A percentile compares a stretch with the other conserved stretches of the same genome.
Conservation (phyloP, 2,797 vertebrate genomes). For the Sebastes taczanowskii region DNA sequence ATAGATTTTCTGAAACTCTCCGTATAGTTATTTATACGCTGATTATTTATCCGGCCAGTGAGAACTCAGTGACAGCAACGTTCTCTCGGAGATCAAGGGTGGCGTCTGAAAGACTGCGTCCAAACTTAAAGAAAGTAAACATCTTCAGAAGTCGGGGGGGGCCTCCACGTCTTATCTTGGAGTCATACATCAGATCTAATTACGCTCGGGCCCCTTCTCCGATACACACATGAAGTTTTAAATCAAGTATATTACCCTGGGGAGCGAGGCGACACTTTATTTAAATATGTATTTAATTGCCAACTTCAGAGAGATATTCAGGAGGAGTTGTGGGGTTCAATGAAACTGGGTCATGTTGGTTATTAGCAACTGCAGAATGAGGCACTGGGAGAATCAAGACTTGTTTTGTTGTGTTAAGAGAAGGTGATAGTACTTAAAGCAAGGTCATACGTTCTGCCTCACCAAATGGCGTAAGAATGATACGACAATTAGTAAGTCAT, state of each 20-base stretch:
- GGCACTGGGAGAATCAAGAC: background rate
- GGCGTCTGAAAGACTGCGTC: conserved; percentile 43
- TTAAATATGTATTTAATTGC: conserved; percentile 32
- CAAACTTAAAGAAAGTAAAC: conserved; percentile 65
- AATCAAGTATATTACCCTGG: conserved; percentile 35
- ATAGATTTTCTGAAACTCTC: background rate
- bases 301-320: conserved; percentile 13
- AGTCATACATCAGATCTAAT: conserved; percentile 56
- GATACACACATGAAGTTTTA: conserved; percentile 32
- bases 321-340: background rate
- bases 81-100: conserved; percentile 42
- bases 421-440: background rate
- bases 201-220: conserved; percentile 36
- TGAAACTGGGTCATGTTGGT: conserved; percentile 36
- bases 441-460: too few relatives aligned
- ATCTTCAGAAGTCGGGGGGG: conserved; percentile 43
- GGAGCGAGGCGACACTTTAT: conserved; percentile 23
- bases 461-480: too few relatives aligned
- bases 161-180: conserved; percentile 43
- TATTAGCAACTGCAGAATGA: background rate
- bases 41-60: conserved; percentile 46
- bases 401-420: background rate
- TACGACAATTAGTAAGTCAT: too few relatives aligned
- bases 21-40: conserved; percentile 28
- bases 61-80: conserved; percentile 9